Evolutionary conservation across 1,140 invertebrate species (phyloP), one percentile per base, ranked within the genome.

Genomic region (Heterodera carotae): DNA sequence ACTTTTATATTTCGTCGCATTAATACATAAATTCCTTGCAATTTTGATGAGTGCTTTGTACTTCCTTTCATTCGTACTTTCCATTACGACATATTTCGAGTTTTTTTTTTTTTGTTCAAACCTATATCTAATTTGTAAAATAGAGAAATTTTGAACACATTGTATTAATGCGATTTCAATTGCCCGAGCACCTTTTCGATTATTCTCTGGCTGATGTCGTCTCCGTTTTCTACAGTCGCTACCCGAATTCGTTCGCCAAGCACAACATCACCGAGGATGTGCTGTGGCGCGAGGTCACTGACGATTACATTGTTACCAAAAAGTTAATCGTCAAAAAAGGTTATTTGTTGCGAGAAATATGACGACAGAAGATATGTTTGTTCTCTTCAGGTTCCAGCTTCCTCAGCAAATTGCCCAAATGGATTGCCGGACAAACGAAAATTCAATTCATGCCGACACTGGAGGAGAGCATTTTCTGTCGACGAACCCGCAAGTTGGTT

Each of bases 161-260:
- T 22, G 18, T 2, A 22, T 67, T 95, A 92, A 91, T 77, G 72
- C 72, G 64, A 22, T 74, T 74, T 5, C 64, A 62, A 27, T 25
- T 34, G 22, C 71, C 72, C 27, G 72, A 74, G 22, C 56, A 39
- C 59, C 15, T 74, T 33, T 74, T 74, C 25, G 56, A 74, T 27
- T 74, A 74, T 64, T 27, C 72, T 29, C 33, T 74, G 39, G 27
- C 59, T 10, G 56, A 74, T 39, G 56, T 74, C 10, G 72, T 59
- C 4, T 25, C 72, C 34, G 56, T 74, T 15, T 74, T 74, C 43
- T 74, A 74, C n/a, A 62, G 81, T 67, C 70, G 84, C 36, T 86
- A 88, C 68, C 85, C 86, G 36, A 87, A 87, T 75, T 81, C 85
- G 1, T 82, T 85, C 72, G 85, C 85, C 7, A 87, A 87, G 56